Percentiles rank a stretch among this genome's conserved stretches.
Conservation (phyloP, 2,888 invertebrate species). For the Dryomyza anilis region DNA sequence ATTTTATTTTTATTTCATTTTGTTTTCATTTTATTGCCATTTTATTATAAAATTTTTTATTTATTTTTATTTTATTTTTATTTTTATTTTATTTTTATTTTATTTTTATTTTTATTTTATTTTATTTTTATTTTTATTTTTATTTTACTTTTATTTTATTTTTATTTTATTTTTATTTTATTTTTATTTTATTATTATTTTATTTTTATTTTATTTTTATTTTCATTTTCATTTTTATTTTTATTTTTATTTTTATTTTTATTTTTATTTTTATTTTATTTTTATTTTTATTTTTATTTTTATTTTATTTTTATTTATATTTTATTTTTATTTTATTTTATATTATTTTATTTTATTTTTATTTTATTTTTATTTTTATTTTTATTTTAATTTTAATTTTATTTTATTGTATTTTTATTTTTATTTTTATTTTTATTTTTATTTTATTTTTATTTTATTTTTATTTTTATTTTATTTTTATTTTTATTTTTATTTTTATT, state of each 20-base stretch:
- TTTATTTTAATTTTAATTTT: too few relatives aligned
- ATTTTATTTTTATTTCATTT: background rate
- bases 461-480: background rate
- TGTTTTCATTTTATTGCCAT: background rate
- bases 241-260: background rate
- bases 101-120: constrained; percentile 23
- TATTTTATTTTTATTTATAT: background rate
- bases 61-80: constrained; percentile 10
- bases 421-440: background rate
- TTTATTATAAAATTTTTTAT: background rate
- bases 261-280: background rate
- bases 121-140: constrained; percentile 15
- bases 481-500: background rate
- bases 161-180: background rate
- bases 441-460: too few relatives aligned
- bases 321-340: too few relatives aligned
- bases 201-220: background rate
- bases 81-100: background rate
- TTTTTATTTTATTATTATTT: background rate
- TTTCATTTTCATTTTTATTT: background rate
- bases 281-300: background rate
- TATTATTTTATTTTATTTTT: too few relatives aligned
- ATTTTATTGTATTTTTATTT: background rate
- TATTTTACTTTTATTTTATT: constrained; percentile 1
- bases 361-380: too few relatives aligned